Conservation (phyloP, 1,140 invertebrate genomes). For the Hirudo medicinalis region DNA sequence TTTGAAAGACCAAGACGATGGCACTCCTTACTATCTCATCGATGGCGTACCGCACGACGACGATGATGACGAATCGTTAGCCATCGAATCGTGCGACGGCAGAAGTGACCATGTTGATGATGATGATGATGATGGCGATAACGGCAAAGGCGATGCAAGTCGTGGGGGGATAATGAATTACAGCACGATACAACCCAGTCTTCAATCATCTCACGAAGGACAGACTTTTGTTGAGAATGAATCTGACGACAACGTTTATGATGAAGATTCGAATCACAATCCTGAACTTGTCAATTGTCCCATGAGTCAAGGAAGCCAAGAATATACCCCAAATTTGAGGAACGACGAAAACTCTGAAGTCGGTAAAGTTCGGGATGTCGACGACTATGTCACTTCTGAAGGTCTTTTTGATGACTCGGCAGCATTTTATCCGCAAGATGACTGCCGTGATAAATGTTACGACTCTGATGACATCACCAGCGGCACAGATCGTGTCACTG, state of each 20-base stretch:
- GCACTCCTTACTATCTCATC: not conserved
- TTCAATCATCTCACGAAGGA: not conserved
- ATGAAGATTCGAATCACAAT: not conserved
- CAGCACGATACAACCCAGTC: not conserved
- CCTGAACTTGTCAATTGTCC: not conserved
- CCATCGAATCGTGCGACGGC: no score
- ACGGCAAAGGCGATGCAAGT: not conserved
- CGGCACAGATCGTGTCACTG: not conserved
- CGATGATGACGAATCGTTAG: not conserved
- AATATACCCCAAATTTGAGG: not conserved
- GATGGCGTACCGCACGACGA: not conserved
- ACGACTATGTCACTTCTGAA: not conserved
- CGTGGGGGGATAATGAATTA: not conserved
- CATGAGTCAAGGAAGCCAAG: not conserved
- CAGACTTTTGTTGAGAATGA: not conserved
- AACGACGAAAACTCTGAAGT: no score
- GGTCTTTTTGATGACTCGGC: not conserved
- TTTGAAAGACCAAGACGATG: no score
- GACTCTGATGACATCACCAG: not conserved
- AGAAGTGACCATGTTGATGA: not conserved
- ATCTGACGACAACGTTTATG: not conserved
- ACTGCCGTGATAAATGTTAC: not conserved
- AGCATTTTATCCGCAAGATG: not conserved
- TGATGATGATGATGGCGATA: conserved; percentile 3
- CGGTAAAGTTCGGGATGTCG: no score